Evolutionary conservation across 2,113 vertebrate species (phyloP), one percentile per base, ranked within the genome.

Genomic region (Hippocampus abdominalis): DNA sequence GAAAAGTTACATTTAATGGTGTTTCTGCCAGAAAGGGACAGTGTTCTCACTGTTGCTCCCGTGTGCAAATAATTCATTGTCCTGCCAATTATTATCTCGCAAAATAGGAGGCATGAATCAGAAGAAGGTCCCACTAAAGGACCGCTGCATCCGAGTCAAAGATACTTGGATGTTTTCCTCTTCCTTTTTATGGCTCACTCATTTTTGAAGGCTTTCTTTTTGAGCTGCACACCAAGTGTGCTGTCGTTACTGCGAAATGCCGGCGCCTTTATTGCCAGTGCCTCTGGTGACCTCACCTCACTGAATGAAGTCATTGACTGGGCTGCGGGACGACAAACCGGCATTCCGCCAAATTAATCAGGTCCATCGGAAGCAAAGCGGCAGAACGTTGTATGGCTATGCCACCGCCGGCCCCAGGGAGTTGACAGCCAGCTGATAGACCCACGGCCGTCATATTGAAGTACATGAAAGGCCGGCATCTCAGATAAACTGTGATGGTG

Each of bases 301-400:
- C 91, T 90, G 90, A 95, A 94, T 94, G 95, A 96, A 95, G 94
- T 94, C 94, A 95, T 95, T 94, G 92, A 93, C 90, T 81, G 91
- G 89, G 85, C 94, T 90, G 84, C 77, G 88, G 90, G 91, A 93
- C 94, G 94, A 93, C 94, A 95, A 95, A 94, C 93, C 92, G 92
- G 92, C 87, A 69, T 94, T 95, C 92, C 91, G 86, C 90, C 90
- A 94, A 95, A 95, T 96, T 94, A 94, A 93, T 95, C 94, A 93
- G 93, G 90, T 92, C 94, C 91, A 93, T 94, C 94, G 90, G 89
- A 84, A 64, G 90, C 92, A 80, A 77, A 75, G 86, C 81, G 78
- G 78, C 84, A 64, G 84, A 83, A 68, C 46, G 23, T 75, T 72
- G 83, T 82, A 78, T 68, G 73, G 67, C 27, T 8, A 32, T 60